Conservation (phyloP, 2,113 vertebrate species). For the Paradoxurus hermaphroditus region DNA sequence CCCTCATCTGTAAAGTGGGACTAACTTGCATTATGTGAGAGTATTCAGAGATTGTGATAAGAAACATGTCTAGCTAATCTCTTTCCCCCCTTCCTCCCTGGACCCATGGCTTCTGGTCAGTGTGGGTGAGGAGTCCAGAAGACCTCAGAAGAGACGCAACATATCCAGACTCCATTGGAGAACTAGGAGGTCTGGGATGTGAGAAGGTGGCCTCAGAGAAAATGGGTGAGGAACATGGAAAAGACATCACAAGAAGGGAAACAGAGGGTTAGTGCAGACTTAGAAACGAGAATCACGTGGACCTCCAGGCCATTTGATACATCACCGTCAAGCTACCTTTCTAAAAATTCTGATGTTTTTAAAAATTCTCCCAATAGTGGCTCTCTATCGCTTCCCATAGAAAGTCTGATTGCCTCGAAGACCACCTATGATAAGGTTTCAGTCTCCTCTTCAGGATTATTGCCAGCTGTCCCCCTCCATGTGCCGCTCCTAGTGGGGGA, state of each 20-base stretch:
- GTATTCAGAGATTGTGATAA: background rate
- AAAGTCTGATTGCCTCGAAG: conserved; percentile 33
- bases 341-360: background rate
- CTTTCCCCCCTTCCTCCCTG: background rate
- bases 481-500: background rate
- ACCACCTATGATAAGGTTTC: background rate
- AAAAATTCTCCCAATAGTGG: background rate
- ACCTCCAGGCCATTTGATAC: background rate
- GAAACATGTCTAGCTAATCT: background rate
- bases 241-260: background rate
- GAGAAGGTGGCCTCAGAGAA: background rate
- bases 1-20: background rate
- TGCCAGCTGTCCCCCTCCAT: background rate
- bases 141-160: background rate
- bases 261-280: background rate
- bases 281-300: background rate
- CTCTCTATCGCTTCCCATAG: background rate
- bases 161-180: background rate
- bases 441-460: background rate
- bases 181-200: background rate
- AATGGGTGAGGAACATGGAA: background rate
- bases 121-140: background rate
- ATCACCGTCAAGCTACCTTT: background rate
- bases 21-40: background rate
- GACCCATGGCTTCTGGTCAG: background rate